Conservation (phyloP, 2,888 invertebrate genomes). For the Troglohyphantes excavatus region DNA sequence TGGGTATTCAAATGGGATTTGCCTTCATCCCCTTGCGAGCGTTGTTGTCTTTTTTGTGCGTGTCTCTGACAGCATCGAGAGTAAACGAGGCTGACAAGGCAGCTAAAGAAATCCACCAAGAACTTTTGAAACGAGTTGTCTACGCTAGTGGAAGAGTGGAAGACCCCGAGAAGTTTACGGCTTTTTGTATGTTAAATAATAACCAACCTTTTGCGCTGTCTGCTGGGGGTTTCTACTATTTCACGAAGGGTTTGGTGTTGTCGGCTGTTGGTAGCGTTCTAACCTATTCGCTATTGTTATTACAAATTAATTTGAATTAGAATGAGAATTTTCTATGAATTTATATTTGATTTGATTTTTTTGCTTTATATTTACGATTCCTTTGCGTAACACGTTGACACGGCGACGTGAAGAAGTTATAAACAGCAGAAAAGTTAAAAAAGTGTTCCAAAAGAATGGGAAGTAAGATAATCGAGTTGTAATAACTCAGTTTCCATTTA, state of each 20-base stretch:
- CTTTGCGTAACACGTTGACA: too few species aligned
- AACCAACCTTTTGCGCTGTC: not conserved
- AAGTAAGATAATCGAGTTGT: too few species aligned
- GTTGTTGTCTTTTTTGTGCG: not conserved
- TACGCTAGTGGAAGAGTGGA: not conserved
- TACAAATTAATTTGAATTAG: too few species aligned
- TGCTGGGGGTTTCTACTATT: not conserved
- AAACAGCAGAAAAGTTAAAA: too few species aligned
- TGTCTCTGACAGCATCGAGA: not conserved
- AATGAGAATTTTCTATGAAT: too few species aligned
- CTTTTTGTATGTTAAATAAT: not conserved
- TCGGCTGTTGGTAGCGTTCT: not conserved
- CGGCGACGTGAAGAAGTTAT: too few species aligned
- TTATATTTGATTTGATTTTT: too few species aligned
- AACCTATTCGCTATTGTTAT: not conserved
- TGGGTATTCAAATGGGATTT: too few species aligned
- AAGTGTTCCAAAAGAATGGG: too few species aligned
- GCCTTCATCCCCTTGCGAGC: not conserved
- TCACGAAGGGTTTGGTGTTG: not conserved
- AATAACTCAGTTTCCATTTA: too few species aligned
- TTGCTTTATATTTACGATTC: too few species aligned
- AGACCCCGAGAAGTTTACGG: not conserved
- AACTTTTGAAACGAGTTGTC: not conserved
- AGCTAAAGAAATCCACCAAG: not conserved
- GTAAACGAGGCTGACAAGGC: not conserved